Percentiles rank a stretch among this genome's conserved stretches.
Conservation (phyloP, 2,797 vertebrate genomes). For the Aratinga solstitialis region DNA sequence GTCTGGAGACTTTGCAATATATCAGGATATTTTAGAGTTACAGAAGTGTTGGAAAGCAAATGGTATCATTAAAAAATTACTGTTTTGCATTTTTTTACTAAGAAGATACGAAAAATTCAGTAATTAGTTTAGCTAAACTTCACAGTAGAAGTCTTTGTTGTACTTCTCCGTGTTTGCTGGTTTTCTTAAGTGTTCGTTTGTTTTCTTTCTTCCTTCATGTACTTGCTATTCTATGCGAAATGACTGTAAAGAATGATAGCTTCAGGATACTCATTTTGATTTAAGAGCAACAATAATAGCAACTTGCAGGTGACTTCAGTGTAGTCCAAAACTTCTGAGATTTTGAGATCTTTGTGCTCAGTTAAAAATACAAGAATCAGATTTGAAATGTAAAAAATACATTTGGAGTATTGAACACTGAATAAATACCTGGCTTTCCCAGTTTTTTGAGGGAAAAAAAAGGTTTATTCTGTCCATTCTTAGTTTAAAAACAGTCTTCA, state of each 20-base stretch:
- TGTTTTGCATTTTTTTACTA: background rate
- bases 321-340: background rate
- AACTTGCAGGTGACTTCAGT: background rate
- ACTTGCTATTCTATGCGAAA: background rate
- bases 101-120: background rate
- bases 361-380: background rate
- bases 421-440: background rate
- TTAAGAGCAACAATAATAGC: background rate
- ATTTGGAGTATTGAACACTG: background rate
- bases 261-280: background rate
- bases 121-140: background rate
- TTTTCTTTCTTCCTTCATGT: background rate
- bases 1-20: background rate
- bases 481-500: background rate
- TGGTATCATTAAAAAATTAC: background rate
- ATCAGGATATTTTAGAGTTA: background rate
- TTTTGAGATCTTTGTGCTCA: background rate
- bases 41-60: background rate
- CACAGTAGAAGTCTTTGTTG: background rate
- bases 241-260: background rate
- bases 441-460: background rate
- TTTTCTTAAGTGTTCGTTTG: background rate
- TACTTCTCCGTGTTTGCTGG: background rate
- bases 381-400: background rate
- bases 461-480: background rate